Conservation (phyloP, 2,888 invertebrate species). For the Limulus polyphemus region DNA sequence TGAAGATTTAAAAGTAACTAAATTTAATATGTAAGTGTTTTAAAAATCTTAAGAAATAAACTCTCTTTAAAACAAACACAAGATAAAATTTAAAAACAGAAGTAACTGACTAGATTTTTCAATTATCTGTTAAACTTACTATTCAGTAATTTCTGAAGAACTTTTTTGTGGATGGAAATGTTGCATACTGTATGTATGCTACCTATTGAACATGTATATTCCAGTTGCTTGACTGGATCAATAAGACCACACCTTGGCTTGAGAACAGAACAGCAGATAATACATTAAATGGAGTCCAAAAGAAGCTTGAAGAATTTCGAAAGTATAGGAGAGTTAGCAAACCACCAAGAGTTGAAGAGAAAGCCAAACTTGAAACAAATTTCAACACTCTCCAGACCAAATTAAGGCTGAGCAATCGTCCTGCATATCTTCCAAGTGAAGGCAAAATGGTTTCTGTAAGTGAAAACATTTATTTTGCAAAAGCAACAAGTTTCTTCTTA, state of each 20-base stretch:
- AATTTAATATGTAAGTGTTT: no score
- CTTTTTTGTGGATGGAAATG: no score
- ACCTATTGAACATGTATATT: not conserved
- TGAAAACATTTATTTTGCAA: no score
- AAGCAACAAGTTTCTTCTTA: no score
- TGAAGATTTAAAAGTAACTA: no score
- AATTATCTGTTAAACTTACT: no score
- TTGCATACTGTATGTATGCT: no score
- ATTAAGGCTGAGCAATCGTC: constrained; percentile 91
- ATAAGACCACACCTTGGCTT: constrained; percentile 95
- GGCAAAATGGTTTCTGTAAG: constrained; percentile 93
- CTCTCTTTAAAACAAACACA: no score
- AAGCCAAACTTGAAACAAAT: constrained; percentile 96
- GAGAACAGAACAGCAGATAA: constrained; percentile 94
- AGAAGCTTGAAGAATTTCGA: constrained; percentile 96
- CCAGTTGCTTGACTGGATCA: constrained; percentile 94
- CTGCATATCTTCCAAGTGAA: constrained; percentile 98
- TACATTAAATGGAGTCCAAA: constrained; percentile 84
- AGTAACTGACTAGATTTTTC: no score
- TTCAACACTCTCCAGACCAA: constrained; percentile 99
- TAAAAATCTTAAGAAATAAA: no score
- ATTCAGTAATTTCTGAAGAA: no score
- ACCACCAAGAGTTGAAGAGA: constrained; percentile 98
- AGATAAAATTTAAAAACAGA: no score
- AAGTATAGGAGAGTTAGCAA: constrained; percentile 98